A percentile compares a stretch with the other conserved stretches of the same genome.
Conservation (phyloP, 2,797 vertebrate genomes). For the Hippoglossus hippoglossus region DNA sequence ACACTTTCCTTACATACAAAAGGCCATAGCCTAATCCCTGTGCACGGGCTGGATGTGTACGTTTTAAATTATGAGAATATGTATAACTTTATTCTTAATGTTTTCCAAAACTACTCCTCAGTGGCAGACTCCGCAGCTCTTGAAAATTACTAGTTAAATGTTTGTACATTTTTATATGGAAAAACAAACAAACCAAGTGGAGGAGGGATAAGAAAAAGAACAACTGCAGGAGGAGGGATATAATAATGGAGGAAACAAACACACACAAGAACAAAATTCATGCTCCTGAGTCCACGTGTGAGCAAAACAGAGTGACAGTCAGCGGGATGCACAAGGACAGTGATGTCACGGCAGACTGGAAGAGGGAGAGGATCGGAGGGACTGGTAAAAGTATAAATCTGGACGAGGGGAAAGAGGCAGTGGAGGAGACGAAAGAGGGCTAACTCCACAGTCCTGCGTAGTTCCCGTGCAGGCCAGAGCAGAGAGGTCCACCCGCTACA, state of each 20-base stretch:
- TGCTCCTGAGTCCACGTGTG: slow-evolving; percentile 78
- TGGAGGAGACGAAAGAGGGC: slow-evolving; percentile 49
- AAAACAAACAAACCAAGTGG: slow-evolving; percentile 10
- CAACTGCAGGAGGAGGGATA: slow-evolving; percentile 3
- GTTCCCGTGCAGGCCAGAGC: slow-evolving; percentile 98
- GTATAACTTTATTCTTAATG: slow-evolving; percentile 59
- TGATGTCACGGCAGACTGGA: slow-evolving; percentile 24
- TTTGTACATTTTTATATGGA: slow-evolving; percentile 58
- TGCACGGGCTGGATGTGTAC: slow-evolving; percentile 42
- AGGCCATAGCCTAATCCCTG: slow-evolving; percentile 61
- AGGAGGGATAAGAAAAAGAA: slow-evolving; percentile 34
- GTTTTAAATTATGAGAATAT: slow-evolving; percentile 59
- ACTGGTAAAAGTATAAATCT: slow-evolving; percentile 39
- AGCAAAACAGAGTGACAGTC: slow-evolving; percentile 47
- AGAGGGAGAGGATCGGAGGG: slow-evolving; percentile 42
- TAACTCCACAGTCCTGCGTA: slow-evolving; percentile 99
- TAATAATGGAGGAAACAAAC: slow-evolving; percentile 49
- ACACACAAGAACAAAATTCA: slow-evolving; percentile 63
- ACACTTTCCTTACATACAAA: slow-evolving; percentile 53
- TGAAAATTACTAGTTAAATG: slow-evolving; percentile 50
- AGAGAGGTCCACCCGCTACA: slow-evolving; percentile 97
- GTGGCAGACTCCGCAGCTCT: slow-evolving; percentile 67
- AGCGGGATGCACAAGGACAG: slow-evolving; percentile 29
- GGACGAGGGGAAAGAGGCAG: slow-evolving; percentile 42
- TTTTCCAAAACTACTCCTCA: slow-evolving; percentile 54